phyloP scores from a whole-genome alignment of 2,888 invertebrate genomes.

The Mesopsocus fuscifrons region DNA sequence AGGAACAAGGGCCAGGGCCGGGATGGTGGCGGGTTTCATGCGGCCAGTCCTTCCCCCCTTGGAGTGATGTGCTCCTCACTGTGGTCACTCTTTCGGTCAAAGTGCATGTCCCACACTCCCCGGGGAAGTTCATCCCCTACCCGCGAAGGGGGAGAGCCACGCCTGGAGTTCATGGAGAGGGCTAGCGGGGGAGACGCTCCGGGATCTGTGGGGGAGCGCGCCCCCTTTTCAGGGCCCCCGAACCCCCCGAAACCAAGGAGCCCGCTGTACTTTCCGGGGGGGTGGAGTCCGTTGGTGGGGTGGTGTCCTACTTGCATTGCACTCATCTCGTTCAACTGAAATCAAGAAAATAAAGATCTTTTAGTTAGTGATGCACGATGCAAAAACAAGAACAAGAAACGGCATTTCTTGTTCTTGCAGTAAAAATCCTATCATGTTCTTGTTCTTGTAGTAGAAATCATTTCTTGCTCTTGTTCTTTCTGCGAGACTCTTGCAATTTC shows the following conservation, averaged over 20 bases:
- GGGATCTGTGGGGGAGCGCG: constrained; percentile 18
- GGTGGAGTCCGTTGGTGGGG: constrained; percentile 34
- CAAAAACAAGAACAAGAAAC: too few species aligned
- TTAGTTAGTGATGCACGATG: too few species aligned
- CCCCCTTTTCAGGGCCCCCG: constrained; percentile 26
- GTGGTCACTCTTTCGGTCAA: constrained; percentile 31
- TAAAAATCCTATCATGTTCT: too few species aligned
- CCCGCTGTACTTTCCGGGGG: constrained; percentile 41
- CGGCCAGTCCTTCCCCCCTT: constrained; percentile 51
- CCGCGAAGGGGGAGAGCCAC: constrained; percentile 4
- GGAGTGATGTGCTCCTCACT: constrained; percentile 26
- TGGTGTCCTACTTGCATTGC: constrained; percentile 45
- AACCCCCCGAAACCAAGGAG: constrained; percentile 52
- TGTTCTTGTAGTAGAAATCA: too few species aligned
- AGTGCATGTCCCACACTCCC: constrained; percentile 35
- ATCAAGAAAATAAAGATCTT: constrained; percentile 16
- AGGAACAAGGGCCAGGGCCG: too few species aligned
- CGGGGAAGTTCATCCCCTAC: constrained; percentile 2
- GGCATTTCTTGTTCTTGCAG: too few species aligned
- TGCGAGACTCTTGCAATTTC: too few species aligned
- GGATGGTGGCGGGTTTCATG: constrained; percentile 36
- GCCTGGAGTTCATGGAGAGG: constrained; percentile 1
- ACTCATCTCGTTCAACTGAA: constrained; percentile 62
- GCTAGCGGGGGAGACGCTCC: constrained; percentile 14
- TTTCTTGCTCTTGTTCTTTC: too few species aligned